Evolutionary conservation across 2,797 vertebrate genomes (phyloP).

Genomic region (Amblyopsis hoosieri): DNA sequence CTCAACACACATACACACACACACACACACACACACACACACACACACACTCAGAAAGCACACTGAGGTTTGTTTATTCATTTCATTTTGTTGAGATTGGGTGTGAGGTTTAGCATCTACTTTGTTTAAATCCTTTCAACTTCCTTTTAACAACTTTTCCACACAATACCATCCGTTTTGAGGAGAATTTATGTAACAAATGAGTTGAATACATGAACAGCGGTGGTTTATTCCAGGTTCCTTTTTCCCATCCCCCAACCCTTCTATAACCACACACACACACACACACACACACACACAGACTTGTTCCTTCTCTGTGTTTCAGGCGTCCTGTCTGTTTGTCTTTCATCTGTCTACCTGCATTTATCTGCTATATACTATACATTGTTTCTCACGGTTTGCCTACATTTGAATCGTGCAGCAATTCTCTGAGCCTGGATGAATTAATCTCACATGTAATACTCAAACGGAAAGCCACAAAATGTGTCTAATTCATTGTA

Average conservation of each 20-base stretch:
- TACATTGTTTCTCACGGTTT: background rate
- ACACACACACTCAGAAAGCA: too few species aligned
- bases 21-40: background rate
- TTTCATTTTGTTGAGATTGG: slow-evolving; percentile 5
- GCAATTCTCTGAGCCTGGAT: too few species aligned
- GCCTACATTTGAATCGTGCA: too few species aligned
- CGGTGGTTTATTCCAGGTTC: slow-evolving; percentile 32
- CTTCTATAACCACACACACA: slow-evolving; percentile 11
- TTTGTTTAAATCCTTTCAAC: too few species aligned
- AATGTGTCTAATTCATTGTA: too few species aligned
- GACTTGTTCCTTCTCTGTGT: background rate
- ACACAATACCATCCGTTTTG: slow-evolving; percentile 27
- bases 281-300: slow-evolving; percentile 12
- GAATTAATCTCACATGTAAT: too few species aligned
- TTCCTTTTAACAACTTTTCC: slow-evolving; percentile 16
- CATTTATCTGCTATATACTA: too few species aligned
- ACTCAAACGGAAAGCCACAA: too few species aligned
- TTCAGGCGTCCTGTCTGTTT: slow-evolving; percentile 17
- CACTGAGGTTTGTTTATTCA: background rate
- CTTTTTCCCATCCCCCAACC: slow-evolving; percentile 25
- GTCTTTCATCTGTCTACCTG: slow-evolving; percentile 28
- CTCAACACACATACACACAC: slow-evolving; percentile 11
- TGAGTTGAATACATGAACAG: slow-evolving; percentile 56
- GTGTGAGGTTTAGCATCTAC: slow-evolving; percentile 6
- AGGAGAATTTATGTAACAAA: slow-evolving; percentile 55